phyloP scores from a whole-genome alignment of 64 coral and sea anemone species.

The Astreopora myriophthalma region DNA sequence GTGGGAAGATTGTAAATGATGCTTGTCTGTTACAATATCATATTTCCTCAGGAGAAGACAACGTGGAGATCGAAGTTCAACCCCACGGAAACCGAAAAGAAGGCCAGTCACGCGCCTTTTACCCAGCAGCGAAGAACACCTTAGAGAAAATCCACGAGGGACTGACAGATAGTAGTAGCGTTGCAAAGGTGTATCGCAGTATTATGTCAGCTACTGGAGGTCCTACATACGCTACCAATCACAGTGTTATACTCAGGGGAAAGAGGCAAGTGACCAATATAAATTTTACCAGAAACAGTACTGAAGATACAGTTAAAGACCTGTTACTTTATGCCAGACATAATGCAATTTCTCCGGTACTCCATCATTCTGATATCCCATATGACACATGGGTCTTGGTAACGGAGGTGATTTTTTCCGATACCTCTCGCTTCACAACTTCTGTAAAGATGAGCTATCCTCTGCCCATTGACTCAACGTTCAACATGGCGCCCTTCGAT shows the following conservation, averaged over 20 bases:
- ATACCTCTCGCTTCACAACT: conserved; percentile 9
- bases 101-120: background rate
- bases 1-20: conserved; percentile 19
- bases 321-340: conserved; percentile 41
- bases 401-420: conserved; percentile 32
- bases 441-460: background rate
- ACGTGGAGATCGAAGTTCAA: background rate
- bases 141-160: background rate
- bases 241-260: background rate
- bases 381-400: conserved; percentile 28
- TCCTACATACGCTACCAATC: background rate
- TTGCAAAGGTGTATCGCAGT: background rate
- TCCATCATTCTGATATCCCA: conserved; percentile 30
- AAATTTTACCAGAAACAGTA: background rate
- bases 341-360: background rate
- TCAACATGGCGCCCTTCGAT: conserved; percentile 47
- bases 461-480: conserved; percentile 14
- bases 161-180: background rate
- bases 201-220: background rate
- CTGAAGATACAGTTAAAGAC: conserved; percentile 20
- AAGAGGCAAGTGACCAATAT: conserved; percentile 20
- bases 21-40: conserved; percentile 48
- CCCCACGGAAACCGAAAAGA: conserved; percentile 18
- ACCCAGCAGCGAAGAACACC: background rate
- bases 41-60: background rate